A percentile compares a stretch with the other conserved stretches of the same genome.
Conservation (phyloP, 2,888 invertebrate species). For the Andrena bicolor region DNA sequence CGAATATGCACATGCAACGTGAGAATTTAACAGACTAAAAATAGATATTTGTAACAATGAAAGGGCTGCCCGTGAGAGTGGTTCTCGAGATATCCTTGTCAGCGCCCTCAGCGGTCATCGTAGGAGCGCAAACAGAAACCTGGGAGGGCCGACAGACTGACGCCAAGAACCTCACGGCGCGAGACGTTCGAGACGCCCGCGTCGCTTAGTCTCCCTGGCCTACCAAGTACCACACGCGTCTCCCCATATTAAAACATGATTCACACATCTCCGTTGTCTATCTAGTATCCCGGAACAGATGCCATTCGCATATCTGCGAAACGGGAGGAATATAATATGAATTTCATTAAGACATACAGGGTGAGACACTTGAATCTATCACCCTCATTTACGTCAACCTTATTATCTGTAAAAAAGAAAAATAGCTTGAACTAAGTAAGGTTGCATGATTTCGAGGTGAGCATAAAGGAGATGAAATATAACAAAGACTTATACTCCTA, state of each 20-base stretch:
- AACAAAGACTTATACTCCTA: no score
- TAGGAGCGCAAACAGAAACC: conserved; percentile 63
- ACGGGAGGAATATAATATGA: neutral
- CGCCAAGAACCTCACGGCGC: conserved; percentile 80
- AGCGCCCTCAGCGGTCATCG: conserved; percentile 57
- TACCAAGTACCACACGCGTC: conserved; percentile 18
- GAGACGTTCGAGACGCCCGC: conserved; percentile 66
- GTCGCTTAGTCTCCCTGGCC: conserved; percentile 41
- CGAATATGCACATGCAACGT: no score
- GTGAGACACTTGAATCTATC: no score
- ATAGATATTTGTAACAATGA: no score
- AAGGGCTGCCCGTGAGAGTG: neutral
- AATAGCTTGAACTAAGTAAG: no score
- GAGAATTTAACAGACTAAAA: no score
- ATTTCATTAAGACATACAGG: no score
- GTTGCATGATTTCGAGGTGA: no score
- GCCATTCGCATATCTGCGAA: conserved; percentile 8
- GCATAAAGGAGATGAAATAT: no score
- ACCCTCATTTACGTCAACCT: no score
- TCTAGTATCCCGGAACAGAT: conserved; percentile 29
- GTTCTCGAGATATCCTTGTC: conserved; percentile 42
- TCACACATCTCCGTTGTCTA: conserved; percentile 9
- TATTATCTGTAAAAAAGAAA: no score
- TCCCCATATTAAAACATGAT: conserved; percentile 21
- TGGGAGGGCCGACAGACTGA: conserved; percentile 82